A percentile compares a stretch with the other conserved stretches of the same genome.
These are phyloP conservation scores for Anas bernieri DNA, from an alignment of 2,797 vertebrate species.

Conservation along the genomic window DNA sequence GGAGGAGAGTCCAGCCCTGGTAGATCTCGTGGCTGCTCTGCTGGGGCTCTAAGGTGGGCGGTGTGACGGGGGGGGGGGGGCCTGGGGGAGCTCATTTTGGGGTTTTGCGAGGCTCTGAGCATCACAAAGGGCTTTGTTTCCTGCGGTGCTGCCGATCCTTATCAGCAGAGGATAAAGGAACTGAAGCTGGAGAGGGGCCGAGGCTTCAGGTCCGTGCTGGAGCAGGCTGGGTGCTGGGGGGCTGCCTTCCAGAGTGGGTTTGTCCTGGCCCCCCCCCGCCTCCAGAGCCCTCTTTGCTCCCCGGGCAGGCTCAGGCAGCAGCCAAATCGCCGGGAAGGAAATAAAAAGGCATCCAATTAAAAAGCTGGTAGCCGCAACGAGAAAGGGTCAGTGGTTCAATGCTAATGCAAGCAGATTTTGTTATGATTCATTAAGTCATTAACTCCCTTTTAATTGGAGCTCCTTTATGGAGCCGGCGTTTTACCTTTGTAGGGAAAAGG, in stretches of 20 bases:
- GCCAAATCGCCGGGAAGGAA: background rate
- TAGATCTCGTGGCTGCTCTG: background rate
- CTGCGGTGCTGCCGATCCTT: too few species aligned
- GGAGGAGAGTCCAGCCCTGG: background rate
- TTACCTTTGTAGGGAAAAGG: background rate
- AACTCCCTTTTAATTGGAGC: constrained; percentile 40
- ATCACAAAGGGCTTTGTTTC: background rate
- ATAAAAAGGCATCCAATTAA: background rate
- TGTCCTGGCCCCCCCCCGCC: accelerated
- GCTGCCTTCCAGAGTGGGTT: background rate
- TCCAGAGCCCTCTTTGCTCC: accelerated
- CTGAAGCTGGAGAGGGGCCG: background rate
- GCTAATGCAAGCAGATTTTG: constrained; percentile 6
- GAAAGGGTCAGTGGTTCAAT: background rate
- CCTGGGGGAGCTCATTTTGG: background rate
- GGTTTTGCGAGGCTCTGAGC: background rate
- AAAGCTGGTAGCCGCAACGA: background rate
- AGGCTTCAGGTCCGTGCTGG: background rate
- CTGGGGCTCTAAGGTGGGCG: background rate
- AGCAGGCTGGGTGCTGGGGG: background rate
- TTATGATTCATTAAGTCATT: constrained; percentile 42
- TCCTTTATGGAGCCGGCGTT: background rate
- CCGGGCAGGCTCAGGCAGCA: background rate
- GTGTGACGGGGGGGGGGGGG: background rate
- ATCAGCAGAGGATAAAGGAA: background rate